Evolutionary conservation across 2,797 vertebrate genomes (phyloP).

Genomic region (Enteromius radiatus): DNA sequence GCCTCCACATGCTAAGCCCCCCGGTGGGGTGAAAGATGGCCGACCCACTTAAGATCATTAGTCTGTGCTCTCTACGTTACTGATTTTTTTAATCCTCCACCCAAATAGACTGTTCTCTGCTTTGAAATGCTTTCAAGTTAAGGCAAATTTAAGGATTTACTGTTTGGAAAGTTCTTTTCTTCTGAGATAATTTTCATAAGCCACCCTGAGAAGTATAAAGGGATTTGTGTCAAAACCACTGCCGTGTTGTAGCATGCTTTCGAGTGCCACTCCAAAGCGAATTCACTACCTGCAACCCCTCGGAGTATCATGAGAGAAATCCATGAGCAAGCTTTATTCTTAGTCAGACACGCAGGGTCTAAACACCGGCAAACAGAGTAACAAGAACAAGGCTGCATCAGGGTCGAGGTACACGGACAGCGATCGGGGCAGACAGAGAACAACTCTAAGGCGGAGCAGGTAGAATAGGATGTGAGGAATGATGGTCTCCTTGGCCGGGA

Average conservation of each 20-base stretch:
- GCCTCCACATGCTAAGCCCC: conserved; percentile 1
- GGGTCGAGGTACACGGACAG: too few species aligned
- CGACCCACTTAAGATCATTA: conserved; percentile 59
- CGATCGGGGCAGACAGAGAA: too few species aligned
- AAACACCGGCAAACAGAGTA: too few species aligned
- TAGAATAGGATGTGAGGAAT: too few species aligned
- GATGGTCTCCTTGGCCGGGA: too few species aligned
- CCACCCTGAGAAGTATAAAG: background rate
- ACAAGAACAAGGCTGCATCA: too few species aligned
- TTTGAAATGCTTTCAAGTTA: conserved; percentile 46
- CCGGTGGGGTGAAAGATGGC: conserved; percentile 47
- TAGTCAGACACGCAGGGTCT: too few species aligned
- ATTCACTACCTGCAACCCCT: background rate
- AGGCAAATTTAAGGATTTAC: conserved; percentile 38
- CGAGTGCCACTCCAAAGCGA: background rate
- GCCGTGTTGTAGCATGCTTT: background rate
- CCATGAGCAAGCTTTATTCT: too few species aligned
- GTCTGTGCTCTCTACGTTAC: conserved; percentile 56
- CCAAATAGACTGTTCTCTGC: conserved; percentile 62
- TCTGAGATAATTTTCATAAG: conserved; percentile 6
- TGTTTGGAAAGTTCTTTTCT: conserved; percentile 48
- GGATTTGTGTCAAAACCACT: conserved; percentile 24
- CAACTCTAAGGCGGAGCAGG: too few species aligned
- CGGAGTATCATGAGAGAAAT: background rate
- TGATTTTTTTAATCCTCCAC: conserved; percentile 59